Evolutionary conservation across 1,140 invertebrate genomes (phyloP), one percentile per base, ranked within the genome.

Genomic region (Drosophila nasuta): DNA sequence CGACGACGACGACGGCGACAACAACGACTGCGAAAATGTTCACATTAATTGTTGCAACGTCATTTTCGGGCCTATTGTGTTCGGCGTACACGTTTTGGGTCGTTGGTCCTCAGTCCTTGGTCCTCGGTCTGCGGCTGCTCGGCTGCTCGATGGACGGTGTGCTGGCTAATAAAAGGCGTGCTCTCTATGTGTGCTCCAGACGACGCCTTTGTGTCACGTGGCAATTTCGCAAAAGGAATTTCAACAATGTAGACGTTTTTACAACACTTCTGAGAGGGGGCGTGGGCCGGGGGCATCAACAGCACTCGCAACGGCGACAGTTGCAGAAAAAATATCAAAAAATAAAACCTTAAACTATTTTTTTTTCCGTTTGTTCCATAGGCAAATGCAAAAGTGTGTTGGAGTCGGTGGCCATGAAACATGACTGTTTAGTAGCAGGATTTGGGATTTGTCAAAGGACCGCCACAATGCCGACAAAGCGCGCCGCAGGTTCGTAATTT

Each of bases 41-140:
- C 85, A 88, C 83, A 87, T 87, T 87, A 87, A 87, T 87, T 88
- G 83, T 88, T 87, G 83, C 83, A 87, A 87, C 80, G 83, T 87
- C 83, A 87, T 87, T 87, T 87, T 88, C 64, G 83, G 83, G 83
- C 83, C 83, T 87, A 87, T 87, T 87, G 85, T 87, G 51, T 54
- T 69, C 66, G 52, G 51, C 17, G 72, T 75, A 77, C 43, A 66
- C 54, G 35, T 38, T 38, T 45, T 64, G 60, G 48, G 64, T 52
- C 60, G 49, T 30, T 35, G 30, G 35, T 25, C 20, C 20, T 25
- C 20, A 25, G 64, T 52, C 57, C 35, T 30, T 1, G 20, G 20
- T 20, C 20, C 20, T 20, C 20, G 30, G 35, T 41, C 35, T 43
- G 38, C 28, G 46, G 5, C 7, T 38, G 48, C 25, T 20, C 28